Conservation (phyloP, 2,113 vertebrate genomes). For the Chinchilla lanigera region DNA sequence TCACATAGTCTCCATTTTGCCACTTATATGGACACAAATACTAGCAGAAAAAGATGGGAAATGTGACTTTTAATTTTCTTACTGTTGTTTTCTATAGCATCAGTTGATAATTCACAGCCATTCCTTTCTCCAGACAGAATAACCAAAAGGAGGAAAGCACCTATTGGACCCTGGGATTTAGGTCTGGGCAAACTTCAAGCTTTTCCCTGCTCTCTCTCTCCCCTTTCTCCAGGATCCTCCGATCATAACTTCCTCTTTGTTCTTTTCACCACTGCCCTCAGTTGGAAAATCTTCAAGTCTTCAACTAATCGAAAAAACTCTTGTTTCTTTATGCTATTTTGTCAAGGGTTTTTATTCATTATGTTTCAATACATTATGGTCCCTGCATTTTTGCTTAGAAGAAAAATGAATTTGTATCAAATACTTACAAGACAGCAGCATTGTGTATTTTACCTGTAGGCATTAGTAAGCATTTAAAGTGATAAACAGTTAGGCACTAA, state of each 20-base stretch:
- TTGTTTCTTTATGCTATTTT: neutral
- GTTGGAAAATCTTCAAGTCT: neutral
- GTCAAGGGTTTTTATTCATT: neutral
- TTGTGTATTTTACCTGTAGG: neutral
- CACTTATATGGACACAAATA: neutral
- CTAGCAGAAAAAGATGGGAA: neutral
- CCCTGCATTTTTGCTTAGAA: neutral
- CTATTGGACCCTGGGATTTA: neutral
- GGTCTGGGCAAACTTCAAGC: neutral
- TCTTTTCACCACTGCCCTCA: neutral
- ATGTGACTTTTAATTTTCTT: neutral
- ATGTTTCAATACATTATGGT: neutral
- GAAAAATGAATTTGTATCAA: neutral
- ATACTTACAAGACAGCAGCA: neutral
- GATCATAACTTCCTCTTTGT: neutral
- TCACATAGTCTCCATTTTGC: neutral
- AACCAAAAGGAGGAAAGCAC: neutral
- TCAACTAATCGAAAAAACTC: neutral
- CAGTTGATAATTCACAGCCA: neutral
- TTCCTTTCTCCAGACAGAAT: neutral
- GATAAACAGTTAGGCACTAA: neutral
- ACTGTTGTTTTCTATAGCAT: neutral
- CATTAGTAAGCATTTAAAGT: neutral
- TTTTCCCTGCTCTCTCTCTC: neutral
- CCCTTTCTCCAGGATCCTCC: fast-evolving